Evolutionary conservation across 2,797 vertebrate species (phyloP), one percentile per base, ranked within the genome.

Genomic region (Acipenser transmontanus): DNA sequence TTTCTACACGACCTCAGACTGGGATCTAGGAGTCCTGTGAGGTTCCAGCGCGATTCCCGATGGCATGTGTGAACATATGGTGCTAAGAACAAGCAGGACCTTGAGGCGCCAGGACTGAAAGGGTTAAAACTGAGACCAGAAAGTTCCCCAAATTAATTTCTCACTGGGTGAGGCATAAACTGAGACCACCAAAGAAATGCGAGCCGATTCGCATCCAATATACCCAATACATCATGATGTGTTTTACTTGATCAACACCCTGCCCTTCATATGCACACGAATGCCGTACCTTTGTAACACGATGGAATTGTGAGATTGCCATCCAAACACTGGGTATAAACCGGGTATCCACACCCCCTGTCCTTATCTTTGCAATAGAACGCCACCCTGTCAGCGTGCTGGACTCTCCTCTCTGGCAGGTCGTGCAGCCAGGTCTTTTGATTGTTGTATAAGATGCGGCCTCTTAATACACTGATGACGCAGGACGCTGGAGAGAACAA

Each of bases 331-430:
- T 80, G 77, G 64, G 68, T 82, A 6, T 74, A 80, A 8, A 88
- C 89, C 0, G 88, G 90, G 6, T 93, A 94, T 68, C 93, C 92
- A 61, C 95, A 97, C 1, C 82, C 84, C 8, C 88, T 86, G 1
- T 82, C 73, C 69, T 87, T 87, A 61, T 95, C 89, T 81, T 91
- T 84, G 79, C 95, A 97, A 77, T 89, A 98, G 77, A 97, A 93
- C 56, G 72, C 85, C 0, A 96, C 73, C 0, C 49, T 80, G 52
- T 96, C 92, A 4, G 78, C 76, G 0, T 98, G 94, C 1, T 78
- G 78, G 59, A 98, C 81, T 68, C 86, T 82, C 66, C 91, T 87
- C 69, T 92, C 89, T 50, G 92, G 89, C 61, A 92, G 82, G 0
- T 91, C 80, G 68, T 82, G 77, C 5, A 96, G 86, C 74, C 88